Conservation (phyloP, 2,888 invertebrate genomes). For the Drosophila mulleri region DNA sequence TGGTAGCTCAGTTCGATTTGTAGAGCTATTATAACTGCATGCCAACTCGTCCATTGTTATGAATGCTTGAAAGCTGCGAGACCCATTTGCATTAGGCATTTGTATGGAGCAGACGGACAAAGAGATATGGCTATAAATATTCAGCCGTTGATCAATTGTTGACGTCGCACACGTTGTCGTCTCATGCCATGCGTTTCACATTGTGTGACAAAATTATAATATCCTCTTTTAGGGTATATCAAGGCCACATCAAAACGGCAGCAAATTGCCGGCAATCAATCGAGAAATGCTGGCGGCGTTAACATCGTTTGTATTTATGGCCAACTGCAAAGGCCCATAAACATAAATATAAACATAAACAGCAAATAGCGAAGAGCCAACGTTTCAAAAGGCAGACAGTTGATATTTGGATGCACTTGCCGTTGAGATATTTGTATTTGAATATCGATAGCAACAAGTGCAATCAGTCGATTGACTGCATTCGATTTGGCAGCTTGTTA, state of each 20-base stretch:
- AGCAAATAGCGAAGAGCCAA: constrained; percentile 21
- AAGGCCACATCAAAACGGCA: constrained; percentile 39
- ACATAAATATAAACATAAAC: constrained; percentile 26
- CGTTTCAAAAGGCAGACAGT: constrained; percentile 24
- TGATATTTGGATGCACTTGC: constrained; percentile 51
- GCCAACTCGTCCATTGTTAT: neutral
- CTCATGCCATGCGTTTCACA: neutral
- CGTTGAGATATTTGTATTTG: constrained; percentile 68
- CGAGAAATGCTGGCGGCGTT: constrained; percentile 64
- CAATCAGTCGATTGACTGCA: constrained; percentile 74
- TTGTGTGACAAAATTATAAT: constrained; percentile 4
- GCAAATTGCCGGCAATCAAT: constrained; percentile 80
- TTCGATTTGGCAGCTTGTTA: constrained; percentile 70
- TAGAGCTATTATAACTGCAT: neutral
- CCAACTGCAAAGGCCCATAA: constrained; percentile 56
- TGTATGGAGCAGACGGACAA: neutral
- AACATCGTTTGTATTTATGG: constrained; percentile 58
- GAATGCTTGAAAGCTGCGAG: neutral
- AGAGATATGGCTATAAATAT: neutral
- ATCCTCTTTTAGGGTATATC: neutral
- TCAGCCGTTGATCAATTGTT: neutral
- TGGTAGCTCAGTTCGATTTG: neutral
- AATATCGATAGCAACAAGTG: constrained; percentile 69
- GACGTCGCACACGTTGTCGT: neutral
- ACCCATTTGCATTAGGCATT: neutral